A percentile compares a stretch with the other conserved stretches of the same genome.
These are phyloP conservation scores for Fratercula arctica DNA, from an alignment of 2,797 vertebrate species.

Conservation along the genomic window DNA sequence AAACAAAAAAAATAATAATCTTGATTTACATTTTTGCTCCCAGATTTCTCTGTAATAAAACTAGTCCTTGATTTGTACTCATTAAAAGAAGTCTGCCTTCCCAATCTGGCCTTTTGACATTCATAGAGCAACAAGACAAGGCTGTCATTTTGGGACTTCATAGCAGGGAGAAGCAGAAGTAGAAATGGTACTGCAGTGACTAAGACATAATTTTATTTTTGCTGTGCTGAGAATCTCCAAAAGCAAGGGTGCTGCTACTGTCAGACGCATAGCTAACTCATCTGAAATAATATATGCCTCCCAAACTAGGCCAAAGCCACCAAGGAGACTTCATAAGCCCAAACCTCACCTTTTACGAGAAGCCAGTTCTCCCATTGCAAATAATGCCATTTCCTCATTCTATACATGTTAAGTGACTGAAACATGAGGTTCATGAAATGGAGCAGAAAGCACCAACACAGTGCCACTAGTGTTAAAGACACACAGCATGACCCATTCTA, in stretches of 20 bases:
- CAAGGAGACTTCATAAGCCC: neutral
- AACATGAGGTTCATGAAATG: neutral
- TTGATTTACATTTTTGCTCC: neutral
- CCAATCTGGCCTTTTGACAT: neutral
- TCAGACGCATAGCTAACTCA: neutral
- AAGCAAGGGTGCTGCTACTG: neutral
- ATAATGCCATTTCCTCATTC: neutral
- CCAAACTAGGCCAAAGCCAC: neutral
- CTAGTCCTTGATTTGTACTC: neutral
- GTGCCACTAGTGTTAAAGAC: neutral
- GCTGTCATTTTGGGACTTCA: neutral
- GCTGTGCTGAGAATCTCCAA: neutral
- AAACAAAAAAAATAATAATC: rapidly evolving
- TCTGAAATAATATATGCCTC: neutral
- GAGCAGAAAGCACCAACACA: neutral
- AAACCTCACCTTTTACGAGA: neutral
- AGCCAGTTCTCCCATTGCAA: neutral
- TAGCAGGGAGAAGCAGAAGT: neutral
- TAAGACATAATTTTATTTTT: neutral
- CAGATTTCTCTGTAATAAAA: neutral
- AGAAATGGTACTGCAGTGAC: neutral
- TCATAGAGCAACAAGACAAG: neutral
- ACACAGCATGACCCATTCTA: neutral
- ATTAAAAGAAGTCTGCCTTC: neutral
- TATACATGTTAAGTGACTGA: neutral